Conservation (phyloP, 2,797 vertebrate genomes). For the Alca torda region DNA sequence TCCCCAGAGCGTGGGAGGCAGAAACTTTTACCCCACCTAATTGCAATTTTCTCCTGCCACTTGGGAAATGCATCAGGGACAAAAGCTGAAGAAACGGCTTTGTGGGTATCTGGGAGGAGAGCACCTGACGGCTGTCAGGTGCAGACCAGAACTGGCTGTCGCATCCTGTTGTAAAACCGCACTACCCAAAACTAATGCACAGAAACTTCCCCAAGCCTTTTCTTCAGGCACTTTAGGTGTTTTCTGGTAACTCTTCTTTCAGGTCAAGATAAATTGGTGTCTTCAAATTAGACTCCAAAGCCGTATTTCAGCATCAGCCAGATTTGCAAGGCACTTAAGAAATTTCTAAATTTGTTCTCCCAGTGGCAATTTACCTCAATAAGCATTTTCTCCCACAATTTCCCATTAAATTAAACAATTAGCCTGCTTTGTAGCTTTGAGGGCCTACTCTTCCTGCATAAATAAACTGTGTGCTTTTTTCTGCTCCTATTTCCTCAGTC, state of each 20-base stretch:
- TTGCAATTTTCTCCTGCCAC: not conserved
- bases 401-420: slow-evolving; percentile 38
- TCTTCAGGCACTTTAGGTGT: not conserved
- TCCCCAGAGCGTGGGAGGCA: not conserved
- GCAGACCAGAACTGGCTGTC: slow-evolving; percentile 4
- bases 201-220: not conserved
- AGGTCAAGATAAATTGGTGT: not conserved
- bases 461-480: not conserved
- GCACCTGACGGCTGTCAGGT: not conserved
- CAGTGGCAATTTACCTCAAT: slow-evolving; percentile 4
- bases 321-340: not conserved
- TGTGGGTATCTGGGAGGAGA: slow-evolving; percentile 11
- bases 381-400: slow-evolving; percentile 21
- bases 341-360: not conserved
- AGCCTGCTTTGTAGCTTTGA: not conserved
- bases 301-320: not conserved
- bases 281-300: not conserved
- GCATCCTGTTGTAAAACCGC: not conserved
- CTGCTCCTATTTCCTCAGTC: not conserved
- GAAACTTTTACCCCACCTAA: slow-evolving; percentile 32
- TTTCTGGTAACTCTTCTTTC: not conserved
- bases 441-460: not conserved
- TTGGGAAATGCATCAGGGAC: slow-evolving; percentile 22
- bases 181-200: not conserved
- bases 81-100: slow-evolving; percentile 6